These are phyloP conservation scores for Lacerta bilineata DNA, from an alignment of 2,797 vertebrate genomes.

Conservation along the genomic window DNA sequence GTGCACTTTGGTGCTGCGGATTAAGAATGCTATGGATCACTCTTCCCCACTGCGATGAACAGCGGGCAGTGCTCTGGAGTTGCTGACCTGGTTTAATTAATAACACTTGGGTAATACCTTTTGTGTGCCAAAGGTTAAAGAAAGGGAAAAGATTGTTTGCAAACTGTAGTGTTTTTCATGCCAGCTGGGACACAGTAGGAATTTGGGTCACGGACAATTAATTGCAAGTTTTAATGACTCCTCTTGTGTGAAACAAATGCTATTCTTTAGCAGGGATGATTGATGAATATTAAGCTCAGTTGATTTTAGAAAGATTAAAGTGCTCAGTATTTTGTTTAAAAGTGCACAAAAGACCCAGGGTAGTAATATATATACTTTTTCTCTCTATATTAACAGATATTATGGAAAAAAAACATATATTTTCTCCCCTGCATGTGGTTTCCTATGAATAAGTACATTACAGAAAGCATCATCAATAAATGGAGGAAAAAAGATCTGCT, in stretches of 20 bases:
- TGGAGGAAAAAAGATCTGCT: background rate
- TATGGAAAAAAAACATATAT: background rate
- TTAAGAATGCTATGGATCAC: constrained; percentile 40
- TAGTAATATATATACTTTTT: background rate
- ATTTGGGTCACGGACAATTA: constrained; percentile 60
- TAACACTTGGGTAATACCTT: constrained; percentile 41
- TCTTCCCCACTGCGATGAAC: constrained; percentile 32
- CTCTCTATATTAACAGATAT: background rate
- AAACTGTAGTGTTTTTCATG: constrained; percentile 54
- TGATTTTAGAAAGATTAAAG: constrained; percentile 46
- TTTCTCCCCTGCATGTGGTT: background rate
- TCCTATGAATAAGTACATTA: background rate
- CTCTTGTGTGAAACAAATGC: constrained; percentile 53
- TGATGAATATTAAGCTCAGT: constrained; percentile 41
- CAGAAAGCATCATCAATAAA: background rate
- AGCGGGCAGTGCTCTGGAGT: constrained; percentile 21
- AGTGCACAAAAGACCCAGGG: background rate
- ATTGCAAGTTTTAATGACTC: constrained; percentile 68
- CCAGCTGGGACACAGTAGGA: constrained; percentile 47
- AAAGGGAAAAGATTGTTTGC: constrained; percentile 47
- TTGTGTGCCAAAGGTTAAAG: constrained; percentile 23
- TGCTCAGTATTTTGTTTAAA: constrained; percentile 22
- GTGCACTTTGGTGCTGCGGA: constrained; percentile 42
- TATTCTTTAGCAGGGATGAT: constrained; percentile 51
- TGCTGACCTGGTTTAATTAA: constrained; percentile 47